Base-by-base conservation (phyloP, 2,113 vertebrate species). In the Cyanistes caeruleus region DNA sequence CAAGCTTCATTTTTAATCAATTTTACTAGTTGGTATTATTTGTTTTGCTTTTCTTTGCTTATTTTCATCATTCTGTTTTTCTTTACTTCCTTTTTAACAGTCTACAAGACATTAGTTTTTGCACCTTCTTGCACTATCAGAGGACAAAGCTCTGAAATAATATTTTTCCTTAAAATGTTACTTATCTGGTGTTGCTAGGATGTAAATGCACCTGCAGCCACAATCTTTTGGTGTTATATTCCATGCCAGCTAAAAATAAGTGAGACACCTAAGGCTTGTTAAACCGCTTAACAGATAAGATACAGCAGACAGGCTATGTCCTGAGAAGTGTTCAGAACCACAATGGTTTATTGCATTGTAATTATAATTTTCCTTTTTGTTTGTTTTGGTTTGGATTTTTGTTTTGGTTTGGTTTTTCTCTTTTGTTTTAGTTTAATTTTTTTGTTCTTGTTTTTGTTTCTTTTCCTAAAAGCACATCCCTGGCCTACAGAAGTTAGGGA, bases 231-330 rank as follows among this genome's bases (percentile, higher is more conserved):
- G 23, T 75, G 59, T 46, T 96, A 64, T 84, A 93, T 60, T 75
- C 60, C 60, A 52, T 37, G 49, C 52, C 72, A 91, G 73, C 93
- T 96, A 96, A 96, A 97, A 96, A 97, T 97, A 97, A 94, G 41
- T 25, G 59, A 92, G 92, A 67, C 64, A 92, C 74, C 85, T 96
- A 92, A 90, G 69, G 73, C 93, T 94, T 75, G 68, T 86, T 97
- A 97, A 97, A 95, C 93, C 17, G 16, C 96, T 97, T 97, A 97
- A 75, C 95, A 96, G 96, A 90, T 93, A 90, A 96, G 85, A 83
- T 92, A 67, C 2, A 90, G 41, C 85, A 78, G 56, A 88, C 75
- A 86, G 87, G 83, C 85, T 87, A 33, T 68, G 56, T n/a, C 73
- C 44, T 22, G 73, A 19, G 58, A 90, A 74, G 37, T 52, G 48